phyloP scores from a whole-genome alignment of 2,888 invertebrate genomes.

The Diaperis boleti region DNA sequence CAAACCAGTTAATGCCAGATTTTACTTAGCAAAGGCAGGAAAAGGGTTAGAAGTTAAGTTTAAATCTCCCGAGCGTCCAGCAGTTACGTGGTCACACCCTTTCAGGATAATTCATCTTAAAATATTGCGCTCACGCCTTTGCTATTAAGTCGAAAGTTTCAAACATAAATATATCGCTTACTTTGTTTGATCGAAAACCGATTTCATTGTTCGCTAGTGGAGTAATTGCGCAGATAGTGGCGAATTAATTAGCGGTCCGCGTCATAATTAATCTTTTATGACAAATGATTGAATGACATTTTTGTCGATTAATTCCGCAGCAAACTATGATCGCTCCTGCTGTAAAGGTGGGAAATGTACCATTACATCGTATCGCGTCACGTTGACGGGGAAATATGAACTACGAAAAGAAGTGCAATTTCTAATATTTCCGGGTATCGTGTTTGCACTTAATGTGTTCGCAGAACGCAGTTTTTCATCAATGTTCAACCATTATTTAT shows the following conservation, averaged over 20 bases:
- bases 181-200: constrained; percentile 25
- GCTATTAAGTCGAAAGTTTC: constrained; percentile 36
- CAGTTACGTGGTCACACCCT: constrained; percentile 35
- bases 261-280: constrained; percentile 31
- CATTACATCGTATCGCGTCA: constrained; percentile 27
- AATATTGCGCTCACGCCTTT: constrained; percentile 36
- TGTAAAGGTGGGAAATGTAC: constrained; percentile 22
- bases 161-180: constrained; percentile 35
- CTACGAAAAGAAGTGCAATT: constrained; percentile 29
- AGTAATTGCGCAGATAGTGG: constrained; percentile 11
- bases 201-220: constrained; percentile 9
- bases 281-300: constrained; percentile 35
- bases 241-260: constrained; percentile 22
- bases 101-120: constrained; percentile 37
- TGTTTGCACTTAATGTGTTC: constrained; percentile 40
- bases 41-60: constrained; percentile 35
- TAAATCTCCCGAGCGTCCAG: constrained; percentile 27
- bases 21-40: constrained; percentile 21
- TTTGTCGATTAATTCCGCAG: constrained; percentile 29
- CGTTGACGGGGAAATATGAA: constrained; percentile 34
- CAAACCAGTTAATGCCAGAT: constrained; percentile 5
- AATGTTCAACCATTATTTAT: constrained; percentile 38
- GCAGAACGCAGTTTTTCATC: constrained; percentile 27
- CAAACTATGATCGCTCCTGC: constrained; percentile 6
- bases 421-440: constrained; percentile 39